These are phyloP conservation scores for Heteropelma amictum DNA, from an alignment of 2,888 invertebrate genomes.

Conservation along the genomic window DNA sequence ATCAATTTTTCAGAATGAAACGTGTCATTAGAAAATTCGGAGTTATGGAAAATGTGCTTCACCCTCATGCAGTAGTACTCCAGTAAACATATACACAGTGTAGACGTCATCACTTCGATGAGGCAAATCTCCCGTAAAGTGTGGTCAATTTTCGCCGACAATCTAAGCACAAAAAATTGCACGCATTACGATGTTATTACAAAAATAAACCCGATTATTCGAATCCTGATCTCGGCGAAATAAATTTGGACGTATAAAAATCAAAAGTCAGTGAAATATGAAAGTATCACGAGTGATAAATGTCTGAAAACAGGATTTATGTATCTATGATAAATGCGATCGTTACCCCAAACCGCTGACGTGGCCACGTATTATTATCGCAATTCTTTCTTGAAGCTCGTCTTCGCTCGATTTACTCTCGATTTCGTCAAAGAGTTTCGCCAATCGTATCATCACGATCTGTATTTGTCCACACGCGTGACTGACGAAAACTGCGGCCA, in stretches of 20 bases:
- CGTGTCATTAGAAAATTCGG: neutral
- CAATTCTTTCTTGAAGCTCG: constrained; percentile 26
- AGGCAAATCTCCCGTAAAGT: constrained; percentile 67
- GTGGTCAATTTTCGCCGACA: constrained; percentile 59
- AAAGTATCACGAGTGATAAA: no score
- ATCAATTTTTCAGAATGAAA: neutral
- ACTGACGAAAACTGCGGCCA: constrained; percentile 58
- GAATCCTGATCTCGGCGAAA: no score
- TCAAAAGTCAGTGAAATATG: no score
- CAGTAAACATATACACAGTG: constrained; percentile 69
- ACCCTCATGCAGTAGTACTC: constrained; percentile 70
- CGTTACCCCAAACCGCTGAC: constrained; percentile 62
- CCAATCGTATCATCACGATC: constrained; percentile 57
- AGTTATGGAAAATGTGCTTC: constrained; percentile 11
- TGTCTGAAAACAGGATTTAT: no score
- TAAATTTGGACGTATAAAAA: no score
- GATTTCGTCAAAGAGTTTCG: constrained; percentile 55
- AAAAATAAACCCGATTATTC: no score
- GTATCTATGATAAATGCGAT: no score
- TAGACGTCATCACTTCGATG: constrained; percentile 70
- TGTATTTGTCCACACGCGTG: constrained; percentile 65
- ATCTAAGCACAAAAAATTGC: neutral
- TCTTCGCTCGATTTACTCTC: neutral
- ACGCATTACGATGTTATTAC: no score
- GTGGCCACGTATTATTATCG: constrained; percentile 61